Evolutionary conservation across 1,140 invertebrate genomes (phyloP), one percentile per base, ranked within the genome.

Genomic region (Drosophila mayri): DNA sequence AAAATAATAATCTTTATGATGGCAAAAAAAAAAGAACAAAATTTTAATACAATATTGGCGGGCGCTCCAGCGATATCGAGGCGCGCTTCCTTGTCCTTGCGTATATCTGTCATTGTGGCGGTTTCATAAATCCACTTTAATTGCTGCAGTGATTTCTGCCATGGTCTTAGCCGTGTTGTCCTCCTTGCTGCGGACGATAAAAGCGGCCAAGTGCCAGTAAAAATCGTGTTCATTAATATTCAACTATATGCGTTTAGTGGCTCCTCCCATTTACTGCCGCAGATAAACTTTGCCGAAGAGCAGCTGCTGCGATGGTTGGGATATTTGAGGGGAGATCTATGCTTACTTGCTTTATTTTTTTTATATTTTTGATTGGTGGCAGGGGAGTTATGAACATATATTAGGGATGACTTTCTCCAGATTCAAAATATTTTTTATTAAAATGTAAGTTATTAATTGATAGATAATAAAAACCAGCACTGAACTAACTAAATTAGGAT

Each of bases 1-100:
- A 88, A 88, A 88, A 88, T 90, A 88, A 88, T 88, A 88, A 88
- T 88, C 85, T 88, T 88, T 88, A 88, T 88, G 85, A 88, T 88
- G 85, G 81, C 81, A 52, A 37, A 90, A 87, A 88, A 32, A 52
- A 84, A 87, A 25, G 4, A 25, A 25, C 3, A 25, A 25, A 87
- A 87, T 83, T 90, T 90, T 84, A 84, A 88, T 88, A 87, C 84
- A 87, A 84, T 87, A 87, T 87, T 87, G 80, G 70, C 68, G 60
- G 55, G 55, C 6, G 25, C 63, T 28, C 28, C 44, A 50, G 59
- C 49, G 59, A 57, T 46, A 32, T 41, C n/a, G 10, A 30, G 3
- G 28, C n/a, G 28, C 67, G 44, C 62, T 76, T 70, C 62, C 54
- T 49, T 22, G 55, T 62, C 58, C 63, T 74, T 28, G 50, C 71